These are phyloP conservation scores for Arge pagana DNA, from an alignment of 2,888 invertebrate genomes.

Conservation along the genomic window DNA sequence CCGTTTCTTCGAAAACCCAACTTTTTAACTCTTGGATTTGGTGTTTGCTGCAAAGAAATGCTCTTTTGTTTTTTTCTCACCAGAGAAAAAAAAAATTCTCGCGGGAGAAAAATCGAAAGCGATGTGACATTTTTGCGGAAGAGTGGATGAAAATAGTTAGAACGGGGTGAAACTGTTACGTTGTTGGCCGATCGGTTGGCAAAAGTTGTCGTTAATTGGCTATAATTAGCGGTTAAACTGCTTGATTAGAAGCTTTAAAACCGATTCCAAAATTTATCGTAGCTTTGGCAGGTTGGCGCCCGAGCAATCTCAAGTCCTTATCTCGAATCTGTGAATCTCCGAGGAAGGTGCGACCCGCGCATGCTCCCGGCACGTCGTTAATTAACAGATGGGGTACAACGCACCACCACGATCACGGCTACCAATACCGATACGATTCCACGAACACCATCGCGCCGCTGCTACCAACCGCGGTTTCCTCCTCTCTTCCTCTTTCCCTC, in stretches of 20 bases:
- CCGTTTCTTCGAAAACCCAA: too few relatives aligned
- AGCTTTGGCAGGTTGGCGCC: not conserved
- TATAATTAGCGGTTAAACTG: slow-evolving; percentile 50
- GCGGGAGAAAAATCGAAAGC: too few relatives aligned
- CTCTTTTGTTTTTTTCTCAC: too few relatives aligned
- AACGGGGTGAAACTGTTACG: too few relatives aligned
- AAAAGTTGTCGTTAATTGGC: slow-evolving; percentile 51
- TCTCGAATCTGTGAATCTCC: slow-evolving; percentile 49
- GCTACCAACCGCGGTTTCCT: too few relatives aligned
- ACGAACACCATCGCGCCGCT: not conserved
- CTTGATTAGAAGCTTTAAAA: slow-evolving; percentile 50
- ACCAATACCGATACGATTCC: not conserved
- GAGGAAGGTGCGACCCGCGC: slow-evolving; percentile 36
- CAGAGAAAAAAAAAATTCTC: too few relatives aligned
- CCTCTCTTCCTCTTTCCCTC: too few relatives aligned
- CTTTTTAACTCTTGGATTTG: too few relatives aligned
- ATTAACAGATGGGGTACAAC: slow-evolving; percentile 45
- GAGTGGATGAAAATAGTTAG: too few relatives aligned
- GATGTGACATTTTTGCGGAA: too few relatives aligned
- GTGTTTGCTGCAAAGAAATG: too few relatives aligned
- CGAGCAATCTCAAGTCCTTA: slow-evolving; percentile 37
- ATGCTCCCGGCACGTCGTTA: slow-evolving; percentile 44
- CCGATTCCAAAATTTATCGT: slow-evolving; percentile 52
- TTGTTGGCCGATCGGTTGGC: too few relatives aligned
- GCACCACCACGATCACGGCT: slow-evolving; percentile 32